These are phyloP conservation scores for Lycia hirtaria DNA, from an alignment of 2,888 invertebrate species.

Conservation along the genomic window DNA sequence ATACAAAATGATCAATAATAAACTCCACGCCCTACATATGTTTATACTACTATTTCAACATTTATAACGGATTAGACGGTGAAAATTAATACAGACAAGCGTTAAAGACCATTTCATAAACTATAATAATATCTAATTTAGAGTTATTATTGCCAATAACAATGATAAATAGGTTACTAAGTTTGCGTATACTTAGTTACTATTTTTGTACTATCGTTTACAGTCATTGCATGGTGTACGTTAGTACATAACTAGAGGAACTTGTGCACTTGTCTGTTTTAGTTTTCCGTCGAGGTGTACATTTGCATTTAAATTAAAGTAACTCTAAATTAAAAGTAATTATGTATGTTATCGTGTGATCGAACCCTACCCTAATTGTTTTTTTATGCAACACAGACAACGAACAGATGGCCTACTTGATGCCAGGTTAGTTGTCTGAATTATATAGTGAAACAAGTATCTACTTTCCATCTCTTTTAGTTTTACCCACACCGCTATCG, in stretches of 20 bases:
- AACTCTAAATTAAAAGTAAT: not conserved
- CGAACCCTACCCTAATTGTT: constrained; percentile 28
- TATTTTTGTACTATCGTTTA: no score
- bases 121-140: no score
- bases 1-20: no score
- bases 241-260: not conserved
- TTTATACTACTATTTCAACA: not conserved
- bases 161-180: no score
- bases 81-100: not conserved
- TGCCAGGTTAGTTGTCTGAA: constrained; percentile 45
- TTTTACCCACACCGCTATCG: not conserved
- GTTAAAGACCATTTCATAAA: no score
- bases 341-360: constrained; percentile 11
- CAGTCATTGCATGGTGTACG: no score
- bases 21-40: not conserved
- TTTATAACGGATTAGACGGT: not conserved
- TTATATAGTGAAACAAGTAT: constrained; percentile 15
- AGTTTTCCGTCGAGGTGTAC: not conserved
- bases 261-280: not conserved
- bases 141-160: no score
- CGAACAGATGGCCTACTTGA: constrained; percentile 46
- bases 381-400: constrained; percentile 44
- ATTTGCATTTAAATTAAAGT: not conserved
- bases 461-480: not conserved
- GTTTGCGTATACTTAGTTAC: no score